phyloP scores from a whole-genome alignment of 2,888 invertebrate genomes.

The Ophion slaviceki region DNA sequence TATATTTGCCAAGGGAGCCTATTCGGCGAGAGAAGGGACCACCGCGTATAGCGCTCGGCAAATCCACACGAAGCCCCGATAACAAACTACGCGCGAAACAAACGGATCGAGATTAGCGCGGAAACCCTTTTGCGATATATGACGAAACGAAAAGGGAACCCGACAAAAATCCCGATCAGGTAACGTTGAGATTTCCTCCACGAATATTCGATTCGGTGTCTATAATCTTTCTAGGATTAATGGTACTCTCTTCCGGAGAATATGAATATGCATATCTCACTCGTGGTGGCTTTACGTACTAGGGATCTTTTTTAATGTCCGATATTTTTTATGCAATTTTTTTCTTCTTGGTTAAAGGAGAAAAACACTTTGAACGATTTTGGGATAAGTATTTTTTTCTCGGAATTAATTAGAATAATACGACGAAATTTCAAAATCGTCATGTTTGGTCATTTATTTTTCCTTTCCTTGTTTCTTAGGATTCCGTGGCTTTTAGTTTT shows the following conservation, averaged over 20 bases:
- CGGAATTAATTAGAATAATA: too few species aligned
- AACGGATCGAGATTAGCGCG: background rate
- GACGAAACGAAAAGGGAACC: background rate
- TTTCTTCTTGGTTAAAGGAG: too few species aligned
- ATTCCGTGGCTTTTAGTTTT: too few species aligned
- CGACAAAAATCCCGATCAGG: background rate
- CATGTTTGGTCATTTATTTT: too few species aligned
- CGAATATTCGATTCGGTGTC: background rate
- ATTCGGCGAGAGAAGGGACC: background rate
- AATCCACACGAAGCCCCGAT: background rate
- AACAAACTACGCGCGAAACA: background rate
- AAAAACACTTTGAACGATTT: too few species aligned
- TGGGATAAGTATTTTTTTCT: too few species aligned
- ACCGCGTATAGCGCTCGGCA: background rate
- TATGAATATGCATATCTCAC: too few species aligned
- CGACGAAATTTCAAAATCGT: too few species aligned
- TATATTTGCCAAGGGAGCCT: constrained; percentile 28
- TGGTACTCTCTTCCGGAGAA: background rate
- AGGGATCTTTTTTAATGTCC: background rate
- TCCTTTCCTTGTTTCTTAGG: too few species aligned
- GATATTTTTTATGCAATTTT: background rate
- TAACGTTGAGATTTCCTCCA: background rate
- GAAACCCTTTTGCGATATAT: background rate
- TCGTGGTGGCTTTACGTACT: background rate
- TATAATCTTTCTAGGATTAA: background rate